phyloP scores from a whole-genome alignment of 2,113 vertebrate genomes.

The Malaclemys terrapin region DNA sequence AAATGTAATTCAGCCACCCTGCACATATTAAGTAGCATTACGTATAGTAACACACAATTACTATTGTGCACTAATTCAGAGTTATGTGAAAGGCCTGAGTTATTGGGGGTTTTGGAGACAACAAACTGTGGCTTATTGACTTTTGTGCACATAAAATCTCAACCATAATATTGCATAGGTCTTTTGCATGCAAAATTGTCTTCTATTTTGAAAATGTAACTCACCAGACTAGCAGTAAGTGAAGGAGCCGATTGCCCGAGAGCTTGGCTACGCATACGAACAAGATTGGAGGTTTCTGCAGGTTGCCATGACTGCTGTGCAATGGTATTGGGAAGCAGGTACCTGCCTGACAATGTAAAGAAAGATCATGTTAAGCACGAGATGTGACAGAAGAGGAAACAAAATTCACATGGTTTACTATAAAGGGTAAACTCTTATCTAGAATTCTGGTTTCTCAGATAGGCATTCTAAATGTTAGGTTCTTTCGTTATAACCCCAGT shows the following conservation, averaged over 20 bases:
- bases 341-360: constrained; percentile 85
- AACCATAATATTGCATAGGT: accelerated
- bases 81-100: background rate
- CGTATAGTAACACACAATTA: background rate
- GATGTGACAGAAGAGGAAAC: background rate
- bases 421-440: background rate
- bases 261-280: constrained; percentile 91
- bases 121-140: background rate
- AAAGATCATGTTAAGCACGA: background rate
- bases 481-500: background rate
- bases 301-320: constrained; percentile 82
- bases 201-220: constrained; percentile 60
- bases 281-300: constrained; percentile 89
- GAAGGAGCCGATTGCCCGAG: constrained; percentile 95
- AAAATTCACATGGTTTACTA: background rate
- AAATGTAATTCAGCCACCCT: background rate
- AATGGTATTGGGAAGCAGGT: constrained; percentile 85
- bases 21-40: background rate
- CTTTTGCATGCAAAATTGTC: background rate
- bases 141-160: background rate
- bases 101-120: background rate
- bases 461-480: background rate
- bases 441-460: background rate
- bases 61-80: background rate
- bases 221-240: constrained; percentile 90